These are phyloP conservation scores for Laticauda colubrina DNA, from an alignment of 2,113 vertebrate genomes.

Conservation along the genomic window DNA sequence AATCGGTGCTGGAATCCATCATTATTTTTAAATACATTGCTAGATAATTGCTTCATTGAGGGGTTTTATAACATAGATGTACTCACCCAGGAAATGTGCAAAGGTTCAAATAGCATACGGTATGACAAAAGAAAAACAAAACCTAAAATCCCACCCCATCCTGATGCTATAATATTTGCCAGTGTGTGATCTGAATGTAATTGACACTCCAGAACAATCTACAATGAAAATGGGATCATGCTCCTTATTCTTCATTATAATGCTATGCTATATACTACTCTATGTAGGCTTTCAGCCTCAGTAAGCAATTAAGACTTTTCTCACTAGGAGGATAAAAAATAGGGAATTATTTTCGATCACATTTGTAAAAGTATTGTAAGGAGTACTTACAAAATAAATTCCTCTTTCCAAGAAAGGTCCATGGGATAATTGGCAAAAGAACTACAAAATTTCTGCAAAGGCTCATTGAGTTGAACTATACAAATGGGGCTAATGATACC, in stretches of 20 bases:
- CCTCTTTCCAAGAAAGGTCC: conserved; percentile 84
- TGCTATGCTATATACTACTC: neutral
- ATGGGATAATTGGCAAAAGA: conserved; percentile 69
- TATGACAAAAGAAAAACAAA: neutral
- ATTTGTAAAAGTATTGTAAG: neutral
- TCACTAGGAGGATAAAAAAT: neutral
- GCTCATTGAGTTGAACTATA: conserved; percentile 81
- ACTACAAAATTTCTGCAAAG: conserved; percentile 83
- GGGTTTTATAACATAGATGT: neutral
- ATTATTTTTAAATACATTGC: too few species aligned
- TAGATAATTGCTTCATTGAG: neutral
- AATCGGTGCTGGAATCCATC: neutral
- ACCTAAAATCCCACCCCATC: neutral
- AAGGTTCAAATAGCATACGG: neutral
- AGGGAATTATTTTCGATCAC: neutral
- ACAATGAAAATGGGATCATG: neutral
- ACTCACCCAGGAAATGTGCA: neutral
- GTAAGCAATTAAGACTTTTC: neutral
- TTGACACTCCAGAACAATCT: neutral
- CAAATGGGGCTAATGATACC: conserved; percentile 76
- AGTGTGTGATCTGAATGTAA: too few species aligned
- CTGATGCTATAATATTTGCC: neutral
- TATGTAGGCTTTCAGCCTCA: neutral
- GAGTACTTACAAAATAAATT: conserved; percentile 89
- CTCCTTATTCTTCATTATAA: neutral